phyloP scores from a whole-genome alignment of 2,113 vertebrate species.

The Podiceps cristatus region DNA sequence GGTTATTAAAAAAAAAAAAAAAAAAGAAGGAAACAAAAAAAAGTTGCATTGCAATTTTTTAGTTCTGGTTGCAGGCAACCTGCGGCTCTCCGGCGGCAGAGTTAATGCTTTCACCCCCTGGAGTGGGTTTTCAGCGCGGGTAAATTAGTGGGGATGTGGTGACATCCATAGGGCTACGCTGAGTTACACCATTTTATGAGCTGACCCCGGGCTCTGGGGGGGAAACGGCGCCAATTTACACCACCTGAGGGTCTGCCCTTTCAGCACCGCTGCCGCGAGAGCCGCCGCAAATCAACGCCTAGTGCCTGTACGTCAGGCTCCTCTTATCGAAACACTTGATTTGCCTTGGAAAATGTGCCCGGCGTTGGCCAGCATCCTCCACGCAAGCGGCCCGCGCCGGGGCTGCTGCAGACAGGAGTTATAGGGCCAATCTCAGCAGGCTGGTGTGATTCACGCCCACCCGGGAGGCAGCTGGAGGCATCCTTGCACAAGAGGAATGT shows the following conservation, averaged over 20 bases:
- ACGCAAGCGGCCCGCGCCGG: neutral
- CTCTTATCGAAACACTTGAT: neutral
- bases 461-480: neutral
- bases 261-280: neutral
- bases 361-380: neutral
- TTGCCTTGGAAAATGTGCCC: neutral
- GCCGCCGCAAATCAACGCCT: neutral
- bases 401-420: neutral
- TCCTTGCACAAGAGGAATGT: slow-evolving; percentile 28
- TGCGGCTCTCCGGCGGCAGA: fast-evolving
- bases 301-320: neutral
- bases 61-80: neutral
- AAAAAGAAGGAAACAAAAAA: neutral
- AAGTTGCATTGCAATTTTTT: neutral
- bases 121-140: fast-evolving
- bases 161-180: neutral
- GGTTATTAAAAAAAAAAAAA: neutral
- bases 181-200: neutral
- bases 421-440: neutral
- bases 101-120: fast-evolving
- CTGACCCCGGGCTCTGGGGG: fast-evolving
- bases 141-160: neutral
- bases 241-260: neutral
- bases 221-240: neutral
- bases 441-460: neutral